Conservation (phyloP, 1,140 invertebrate species). For the Thalassaphorura encarpata region DNA sequence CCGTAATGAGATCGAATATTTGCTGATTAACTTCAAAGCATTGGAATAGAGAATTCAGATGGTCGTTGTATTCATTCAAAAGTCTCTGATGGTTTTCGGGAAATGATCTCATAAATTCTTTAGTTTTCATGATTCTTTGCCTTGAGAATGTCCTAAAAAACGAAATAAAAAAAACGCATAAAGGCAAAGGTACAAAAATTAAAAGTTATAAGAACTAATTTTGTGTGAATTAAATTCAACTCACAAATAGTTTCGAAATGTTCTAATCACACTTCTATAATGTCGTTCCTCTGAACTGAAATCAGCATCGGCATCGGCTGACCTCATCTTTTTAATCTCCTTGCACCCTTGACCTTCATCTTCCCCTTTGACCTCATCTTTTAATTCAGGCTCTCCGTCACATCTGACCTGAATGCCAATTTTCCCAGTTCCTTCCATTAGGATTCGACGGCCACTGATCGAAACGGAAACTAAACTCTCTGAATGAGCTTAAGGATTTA, state of each 20-base stretch:
- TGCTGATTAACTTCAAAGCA: conserved; percentile 76
- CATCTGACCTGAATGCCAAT: too few relatives aligned
- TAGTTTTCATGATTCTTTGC: conserved; percentile 55
- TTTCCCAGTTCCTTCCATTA: too few relatives aligned
- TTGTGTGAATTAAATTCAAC: conserved; percentile 64
- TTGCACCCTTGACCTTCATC: too few relatives aligned
- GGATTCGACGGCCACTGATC: too few relatives aligned
- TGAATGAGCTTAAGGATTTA: too few relatives aligned
- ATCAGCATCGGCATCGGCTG: too few relatives aligned
- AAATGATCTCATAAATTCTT: conserved; percentile 61
- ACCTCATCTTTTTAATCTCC: too few relatives aligned
- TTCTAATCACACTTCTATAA: conserved; percentile 44
- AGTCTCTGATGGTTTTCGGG: conserved; percentile 63
- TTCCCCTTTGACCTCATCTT: too few relatives aligned
- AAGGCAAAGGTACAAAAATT: background rate
- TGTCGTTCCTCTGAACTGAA: too few relatives aligned
- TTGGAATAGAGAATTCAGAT: conserved; percentile 59
- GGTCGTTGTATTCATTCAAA: conserved; percentile 60
- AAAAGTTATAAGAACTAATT: conserved; percentile 48
- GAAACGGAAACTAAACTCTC: too few relatives aligned
- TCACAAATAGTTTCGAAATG: too few relatives aligned
- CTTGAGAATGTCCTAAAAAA: conserved; percentile 38
- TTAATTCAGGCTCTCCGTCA: too few relatives aligned
- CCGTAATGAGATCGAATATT: conserved; percentile 72
- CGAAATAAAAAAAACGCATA: conserved; percentile 12